These are phyloP conservation scores for Dasyornis broadbenti DNA, from an alignment of 2,113 vertebrate species.

Conservation along the genomic window DNA sequence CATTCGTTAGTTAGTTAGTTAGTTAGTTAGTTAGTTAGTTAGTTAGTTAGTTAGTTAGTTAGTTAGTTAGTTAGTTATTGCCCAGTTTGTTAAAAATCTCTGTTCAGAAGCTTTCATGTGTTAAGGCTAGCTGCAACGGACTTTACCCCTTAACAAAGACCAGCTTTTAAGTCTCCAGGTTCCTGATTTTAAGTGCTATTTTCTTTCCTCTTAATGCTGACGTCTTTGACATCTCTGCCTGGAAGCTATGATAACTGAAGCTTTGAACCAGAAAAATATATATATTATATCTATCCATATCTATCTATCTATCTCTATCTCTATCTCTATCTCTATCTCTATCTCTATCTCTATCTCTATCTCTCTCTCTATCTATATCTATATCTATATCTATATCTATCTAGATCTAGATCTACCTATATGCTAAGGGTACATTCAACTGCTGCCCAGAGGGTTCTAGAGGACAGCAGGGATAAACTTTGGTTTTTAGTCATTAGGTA, in stretches of 20 bases:
- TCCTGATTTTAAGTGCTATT: neutral
- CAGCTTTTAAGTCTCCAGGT: neutral
- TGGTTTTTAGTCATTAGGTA: neutral
- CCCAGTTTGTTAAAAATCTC: neutral
- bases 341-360: no score
- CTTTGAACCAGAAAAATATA: neutral
- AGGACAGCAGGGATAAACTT: neutral
- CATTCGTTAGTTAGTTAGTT: neutral
- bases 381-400: no score
- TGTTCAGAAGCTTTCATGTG: neutral
- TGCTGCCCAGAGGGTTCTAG: neutral
- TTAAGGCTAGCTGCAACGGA: neutral
- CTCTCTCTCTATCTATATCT: no score
- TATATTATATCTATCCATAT: neutral
- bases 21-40: neutral
- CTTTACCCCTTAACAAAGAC: neutral
- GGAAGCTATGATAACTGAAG: neutral
- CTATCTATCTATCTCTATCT: no score
- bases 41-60: neutral
- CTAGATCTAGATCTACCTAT: neutral
- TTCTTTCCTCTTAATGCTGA: neutral
- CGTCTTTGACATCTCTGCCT: neutral
- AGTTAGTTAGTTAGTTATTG: neutral
- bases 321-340: no score
- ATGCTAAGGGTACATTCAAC: neutral